Evolutionary conservation across 2,888 invertebrate genomes (phyloP).

Genomic region (Oscheius sp.): DNA sequence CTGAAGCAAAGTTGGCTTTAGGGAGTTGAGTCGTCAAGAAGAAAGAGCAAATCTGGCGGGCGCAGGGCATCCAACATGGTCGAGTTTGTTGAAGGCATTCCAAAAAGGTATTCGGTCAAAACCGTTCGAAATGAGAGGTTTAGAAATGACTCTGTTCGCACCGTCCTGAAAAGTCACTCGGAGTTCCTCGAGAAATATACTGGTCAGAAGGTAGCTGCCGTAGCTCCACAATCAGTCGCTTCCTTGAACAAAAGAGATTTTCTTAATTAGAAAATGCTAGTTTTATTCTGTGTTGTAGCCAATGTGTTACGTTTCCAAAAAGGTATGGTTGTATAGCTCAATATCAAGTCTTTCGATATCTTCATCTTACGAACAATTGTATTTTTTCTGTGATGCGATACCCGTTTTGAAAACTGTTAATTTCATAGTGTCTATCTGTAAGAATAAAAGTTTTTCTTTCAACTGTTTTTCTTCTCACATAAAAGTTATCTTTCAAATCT

Average conservation of each 20-base stretch:
- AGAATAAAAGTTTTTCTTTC: no score
- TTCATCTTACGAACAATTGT: no score
- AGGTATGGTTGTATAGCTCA: no score
- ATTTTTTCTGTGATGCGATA: no score
- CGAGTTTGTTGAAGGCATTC: conserved; percentile 6
- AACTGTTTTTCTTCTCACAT: no score
- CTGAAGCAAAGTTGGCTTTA: neutral
- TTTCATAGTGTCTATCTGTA: no score
- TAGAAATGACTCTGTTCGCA: conserved; percentile 54
- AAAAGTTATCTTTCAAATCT: no score
- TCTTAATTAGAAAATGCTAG: conserved; percentile 2
- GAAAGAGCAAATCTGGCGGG: neutral
- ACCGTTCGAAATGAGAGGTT: neutral
- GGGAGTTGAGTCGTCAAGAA: neutral
- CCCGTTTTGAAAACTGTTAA: no score
- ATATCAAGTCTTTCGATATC: no score
- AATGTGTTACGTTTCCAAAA: no score
- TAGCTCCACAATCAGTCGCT: conserved; percentile 44
- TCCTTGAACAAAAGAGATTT: conserved; percentile 16
- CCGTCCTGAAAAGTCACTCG: conserved; percentile 53
- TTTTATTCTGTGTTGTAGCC: neutral
- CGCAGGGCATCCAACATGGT: neutral
- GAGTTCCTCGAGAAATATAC: conserved; percentile 56
- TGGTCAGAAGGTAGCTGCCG: conserved; percentile 57
- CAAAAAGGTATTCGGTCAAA: conserved; percentile 6